Conservation (phyloP, 2,797 vertebrate species). For the Galago senegalensis region DNA sequence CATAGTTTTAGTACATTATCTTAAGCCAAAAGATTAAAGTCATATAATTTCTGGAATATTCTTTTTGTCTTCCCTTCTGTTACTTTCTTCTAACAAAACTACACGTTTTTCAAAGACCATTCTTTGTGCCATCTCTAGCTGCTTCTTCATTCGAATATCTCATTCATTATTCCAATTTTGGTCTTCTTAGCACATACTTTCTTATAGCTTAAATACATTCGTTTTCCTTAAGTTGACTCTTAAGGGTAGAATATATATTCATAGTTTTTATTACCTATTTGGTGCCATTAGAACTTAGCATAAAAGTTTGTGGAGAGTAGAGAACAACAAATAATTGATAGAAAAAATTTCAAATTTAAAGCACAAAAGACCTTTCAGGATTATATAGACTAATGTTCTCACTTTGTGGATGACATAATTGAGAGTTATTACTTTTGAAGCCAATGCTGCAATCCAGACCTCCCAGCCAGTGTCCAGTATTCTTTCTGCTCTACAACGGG, state of each 20-base stretch:
- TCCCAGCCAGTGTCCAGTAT: not conserved
- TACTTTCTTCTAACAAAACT: not conserved
- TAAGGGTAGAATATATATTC: not conserved
- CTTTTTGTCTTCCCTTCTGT: not conserved
- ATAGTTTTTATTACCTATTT: not conserved
- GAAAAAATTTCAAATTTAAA: not conserved
- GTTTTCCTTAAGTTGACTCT: not conserved
- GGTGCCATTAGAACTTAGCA: not conserved
- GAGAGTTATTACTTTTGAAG: not conserved
- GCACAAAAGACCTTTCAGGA: not conserved
- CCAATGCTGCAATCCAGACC: not conserved
- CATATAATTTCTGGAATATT: not conserved
- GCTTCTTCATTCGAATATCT: not conserved
- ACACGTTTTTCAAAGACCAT: not conserved
- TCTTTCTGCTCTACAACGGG: not conserved
- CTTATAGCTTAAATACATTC: not conserved
- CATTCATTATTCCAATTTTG: not conserved
- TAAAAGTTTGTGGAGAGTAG: not conserved
- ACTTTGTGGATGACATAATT: not conserved
- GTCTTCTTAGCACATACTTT: not conserved
- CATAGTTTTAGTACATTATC: not conserved
- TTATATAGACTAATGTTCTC: not conserved
- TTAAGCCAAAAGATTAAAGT: not conserved
- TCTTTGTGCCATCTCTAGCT: not conserved
- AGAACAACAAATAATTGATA: not conserved